Evolutionary conservation across 2,113 vertebrate species (phyloP).

Genomic region (Gorsachius goisagi): DNA sequence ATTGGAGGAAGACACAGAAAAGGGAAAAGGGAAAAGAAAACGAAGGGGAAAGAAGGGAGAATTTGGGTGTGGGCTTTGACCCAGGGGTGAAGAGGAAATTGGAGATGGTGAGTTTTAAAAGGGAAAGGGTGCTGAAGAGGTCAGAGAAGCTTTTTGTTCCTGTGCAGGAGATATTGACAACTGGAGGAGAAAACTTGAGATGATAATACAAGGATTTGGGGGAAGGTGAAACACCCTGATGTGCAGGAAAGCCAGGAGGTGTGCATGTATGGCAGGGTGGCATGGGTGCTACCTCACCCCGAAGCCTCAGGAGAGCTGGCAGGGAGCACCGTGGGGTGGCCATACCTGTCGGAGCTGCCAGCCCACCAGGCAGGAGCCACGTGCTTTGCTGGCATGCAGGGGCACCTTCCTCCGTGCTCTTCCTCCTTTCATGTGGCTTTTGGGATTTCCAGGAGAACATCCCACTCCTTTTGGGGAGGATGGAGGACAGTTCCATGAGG

Average conservation of each 20-base stretch:
- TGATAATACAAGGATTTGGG: background rate
- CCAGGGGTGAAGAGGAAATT: background rate
- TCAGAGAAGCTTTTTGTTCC: background rate
- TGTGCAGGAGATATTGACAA: background rate
- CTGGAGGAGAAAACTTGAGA: background rate
- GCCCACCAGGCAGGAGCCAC: background rate
- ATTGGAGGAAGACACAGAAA: background rate
- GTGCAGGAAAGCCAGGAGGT: background rate
- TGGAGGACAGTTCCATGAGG: background rate
- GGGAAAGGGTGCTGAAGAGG: background rate
- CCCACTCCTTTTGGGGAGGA: background rate
- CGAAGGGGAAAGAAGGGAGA: background rate
- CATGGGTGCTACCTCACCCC: background rate
- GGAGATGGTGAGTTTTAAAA: background rate
- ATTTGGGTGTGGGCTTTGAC: background rate
- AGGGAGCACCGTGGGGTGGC: background rate
- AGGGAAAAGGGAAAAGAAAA: background rate
- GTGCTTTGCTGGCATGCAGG: rapidly evolving
- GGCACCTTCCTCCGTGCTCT: background rate
- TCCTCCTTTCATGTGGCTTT: background rate
- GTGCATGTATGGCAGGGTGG: background rate
- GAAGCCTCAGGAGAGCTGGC: background rate
- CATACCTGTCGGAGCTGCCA: background rate
- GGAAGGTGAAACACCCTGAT: background rate
- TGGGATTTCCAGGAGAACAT: background rate